Base-by-base conservation (phyloP, 2,888 invertebrate genomes). In the Tridacna crocea region DNA sequence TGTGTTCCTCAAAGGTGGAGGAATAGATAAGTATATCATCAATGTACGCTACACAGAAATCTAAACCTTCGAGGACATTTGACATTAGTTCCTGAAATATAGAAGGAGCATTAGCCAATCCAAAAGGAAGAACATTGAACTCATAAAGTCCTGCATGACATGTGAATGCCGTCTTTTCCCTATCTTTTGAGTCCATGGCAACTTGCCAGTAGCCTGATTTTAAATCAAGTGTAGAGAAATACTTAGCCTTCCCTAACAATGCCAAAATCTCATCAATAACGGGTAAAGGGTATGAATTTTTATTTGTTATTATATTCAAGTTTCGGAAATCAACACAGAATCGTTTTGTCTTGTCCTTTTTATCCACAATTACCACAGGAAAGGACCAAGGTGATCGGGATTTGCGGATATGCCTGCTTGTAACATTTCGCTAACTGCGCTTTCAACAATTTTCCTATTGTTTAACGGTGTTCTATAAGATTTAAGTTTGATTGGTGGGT, bases 401-500 rank as follows among this genome's bases (percentile, higher is more conserved):
- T 36, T 51, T 63, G 19, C 66, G n/a, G 17, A 46, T 79, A 61
- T 65, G 26, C 47, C 47, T 13, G 68, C 68, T n/a, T 68, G 12
- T 3, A 70, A 22, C 48, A 70, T 47, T 65, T 65, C 27, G 6
- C 26, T 12, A 12, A 65, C 47, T 15, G 51, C 24, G 46, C 12
- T n/a, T 61, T 78, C 73, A 51, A 78, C 74, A 22, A 27, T 47
- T 36, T 72, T 27, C 3, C 66, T 24, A 65, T 78, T 47, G 66
- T 65, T 46, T 6, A 73, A 55, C 11, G 73, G 78, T 10, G 66
- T 66, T 55, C 51, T 72, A 27, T 73, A 73, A 19, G 61, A 51
- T 24, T 58, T 61, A 17, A 63, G 47, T 60, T 73, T 72, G 19
- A 78, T 72, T 22, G 73, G 72, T 17, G 27, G 24, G 13, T n/a